Evolutionary conservation across 2,888 invertebrate genomes (phyloP).

Genomic region (Nemoura dubitans): DNA sequence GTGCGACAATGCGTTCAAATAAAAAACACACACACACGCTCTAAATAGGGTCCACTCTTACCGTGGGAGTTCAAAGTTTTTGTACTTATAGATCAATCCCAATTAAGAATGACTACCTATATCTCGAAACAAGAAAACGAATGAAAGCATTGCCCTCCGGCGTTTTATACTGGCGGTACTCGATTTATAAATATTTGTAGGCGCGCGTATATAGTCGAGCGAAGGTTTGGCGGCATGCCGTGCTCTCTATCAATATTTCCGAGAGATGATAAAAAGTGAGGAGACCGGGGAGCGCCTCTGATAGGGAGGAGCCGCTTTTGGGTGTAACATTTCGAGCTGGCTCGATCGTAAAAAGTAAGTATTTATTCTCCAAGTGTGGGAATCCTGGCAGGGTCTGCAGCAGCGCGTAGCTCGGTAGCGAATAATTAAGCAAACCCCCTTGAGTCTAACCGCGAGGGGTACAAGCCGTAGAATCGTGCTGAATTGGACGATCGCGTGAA

Average conservation of each 20-base stretch:
- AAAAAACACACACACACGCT: background rate
- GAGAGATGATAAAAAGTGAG: conserved; percentile 16
- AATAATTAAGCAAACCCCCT: conserved; percentile 32
- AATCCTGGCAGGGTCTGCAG: background rate
- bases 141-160: background rate
- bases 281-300: background rate
- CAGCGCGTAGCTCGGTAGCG: conserved; percentile 26
- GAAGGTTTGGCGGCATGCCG: background rate
- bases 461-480: conserved; percentile 9
- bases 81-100: conserved; percentile 8
- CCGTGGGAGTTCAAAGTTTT: conserved; percentile 36
- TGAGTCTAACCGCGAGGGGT: conserved; percentile 13
- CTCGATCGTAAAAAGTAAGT: conserved; percentile 20
- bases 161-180: background rate
- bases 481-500: conserved; percentile 26
- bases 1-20: background rate
- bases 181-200: conserved; percentile 24
- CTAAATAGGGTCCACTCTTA: background rate
- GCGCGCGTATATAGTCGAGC: background rate
- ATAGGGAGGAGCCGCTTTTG: conserved; percentile 30
- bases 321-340: conserved; percentile 29
- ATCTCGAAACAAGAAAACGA: background rate
- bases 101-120: background rate
- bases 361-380: conserved; percentile 31
- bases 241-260: conserved; percentile 23